phyloP scores from a whole-genome alignment of 2,113 vertebrate species.

The Larimichthys crocea region DNA sequence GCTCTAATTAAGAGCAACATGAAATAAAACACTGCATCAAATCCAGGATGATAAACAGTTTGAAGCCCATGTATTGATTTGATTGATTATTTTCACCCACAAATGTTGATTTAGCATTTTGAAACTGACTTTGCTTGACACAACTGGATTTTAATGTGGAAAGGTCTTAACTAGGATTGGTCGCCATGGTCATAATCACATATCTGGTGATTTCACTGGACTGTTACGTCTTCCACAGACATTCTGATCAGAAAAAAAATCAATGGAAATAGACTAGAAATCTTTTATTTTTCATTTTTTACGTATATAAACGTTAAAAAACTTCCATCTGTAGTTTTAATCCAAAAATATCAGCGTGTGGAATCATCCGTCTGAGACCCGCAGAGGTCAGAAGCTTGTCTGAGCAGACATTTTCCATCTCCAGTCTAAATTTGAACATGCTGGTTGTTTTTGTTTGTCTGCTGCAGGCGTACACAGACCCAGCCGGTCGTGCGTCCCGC shows the following conservation, averaged over 20 bases:
- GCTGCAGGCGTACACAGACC: slow-evolving; percentile 39
- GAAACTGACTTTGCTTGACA: background rate
- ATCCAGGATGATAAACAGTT: background rate
- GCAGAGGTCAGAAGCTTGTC: slow-evolving; percentile 34
- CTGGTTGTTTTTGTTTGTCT: slow-evolving; percentile 63
- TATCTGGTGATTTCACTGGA: background rate
- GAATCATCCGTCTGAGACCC: slow-evolving; percentile 9
- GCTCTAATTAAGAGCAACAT: background rate
- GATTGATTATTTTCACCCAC: background rate
- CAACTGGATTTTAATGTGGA: background rate
- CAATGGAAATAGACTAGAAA: background rate
- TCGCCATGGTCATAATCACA: background rate
- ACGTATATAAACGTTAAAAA: background rate
- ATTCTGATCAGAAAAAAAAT: background rate
- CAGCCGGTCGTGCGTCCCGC: slow-evolving; percentile 12
- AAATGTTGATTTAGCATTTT: background rate
- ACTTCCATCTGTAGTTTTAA: slow-evolving; percentile 13
- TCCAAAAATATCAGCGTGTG: background rate
- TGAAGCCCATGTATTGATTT: background rate
- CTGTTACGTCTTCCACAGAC: background rate
- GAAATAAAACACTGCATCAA: too few species aligned
- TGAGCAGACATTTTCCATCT: slow-evolving; percentile 51
- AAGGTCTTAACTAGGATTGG: background rate
- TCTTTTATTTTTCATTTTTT: too few species aligned
- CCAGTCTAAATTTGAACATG: slow-evolving; percentile 45